phyloP scores from a whole-genome alignment of 2,888 invertebrate genomes.

The Drosophila histrio region DNA sequence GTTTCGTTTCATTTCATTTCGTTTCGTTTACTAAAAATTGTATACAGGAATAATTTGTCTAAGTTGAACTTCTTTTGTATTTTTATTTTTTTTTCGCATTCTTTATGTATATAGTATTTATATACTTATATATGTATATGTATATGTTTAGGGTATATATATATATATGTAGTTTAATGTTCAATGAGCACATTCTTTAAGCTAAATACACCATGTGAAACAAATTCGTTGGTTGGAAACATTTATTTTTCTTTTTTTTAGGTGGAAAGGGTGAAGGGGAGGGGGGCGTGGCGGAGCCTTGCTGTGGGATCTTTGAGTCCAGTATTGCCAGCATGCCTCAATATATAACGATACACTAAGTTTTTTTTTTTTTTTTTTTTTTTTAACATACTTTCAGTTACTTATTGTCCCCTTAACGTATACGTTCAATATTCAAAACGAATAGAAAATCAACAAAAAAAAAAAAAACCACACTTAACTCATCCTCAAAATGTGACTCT shows the following conservation, averaged over 20 bases:
- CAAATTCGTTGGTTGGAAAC: constrained; percentile 70
- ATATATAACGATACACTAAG: constrained; percentile 23
- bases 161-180: constrained; percentile 23
- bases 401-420: constrained; percentile 80
- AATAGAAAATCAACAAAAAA: too few relatives aligned
- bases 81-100: too few relatives aligned
- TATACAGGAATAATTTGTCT: constrained; percentile 70
- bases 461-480: constrained; percentile 16
- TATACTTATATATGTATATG: constrained; percentile 7
- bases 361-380: constrained; percentile 6
- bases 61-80: constrained; percentile 55
- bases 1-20: constrained; percentile 22
- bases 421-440: constrained; percentile 40
- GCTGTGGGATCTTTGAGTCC: constrained; percentile 5
- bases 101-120: not conserved
- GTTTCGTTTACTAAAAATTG: constrained; percentile 57
- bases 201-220: constrained; percentile 68
- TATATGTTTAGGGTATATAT: constrained; percentile 17
- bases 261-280: not conserved
- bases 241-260: constrained; percentile 3
- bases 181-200: constrained; percentile 55
- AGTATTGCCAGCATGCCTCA: not conserved
- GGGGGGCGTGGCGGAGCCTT: not conserved
- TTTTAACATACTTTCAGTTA: constrained; percentile 45
- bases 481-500: constrained; percentile 9